Percentiles rank a stretch among this genome's conserved stretches.
These are phyloP conservation scores for Gallinago solitaria DNA, from an alignment of 2,797 vertebrate genomes.

Conservation along the genomic window DNA sequence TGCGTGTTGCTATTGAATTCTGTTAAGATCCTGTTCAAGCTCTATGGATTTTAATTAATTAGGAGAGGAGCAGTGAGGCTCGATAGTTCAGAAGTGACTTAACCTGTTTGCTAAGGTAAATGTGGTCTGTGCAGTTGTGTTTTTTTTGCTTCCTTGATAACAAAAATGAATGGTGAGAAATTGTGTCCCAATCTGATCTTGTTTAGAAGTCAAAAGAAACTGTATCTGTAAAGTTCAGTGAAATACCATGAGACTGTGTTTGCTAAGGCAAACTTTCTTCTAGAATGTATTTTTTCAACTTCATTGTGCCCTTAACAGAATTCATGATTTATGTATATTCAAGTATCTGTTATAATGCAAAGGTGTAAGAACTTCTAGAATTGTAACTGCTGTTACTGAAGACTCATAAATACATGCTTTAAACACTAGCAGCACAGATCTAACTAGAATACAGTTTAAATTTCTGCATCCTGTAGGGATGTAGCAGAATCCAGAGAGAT, in stretches of 20 bases:
- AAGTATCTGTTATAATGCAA: not conserved
- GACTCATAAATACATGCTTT: not conserved
- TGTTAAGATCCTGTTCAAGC: not conserved
- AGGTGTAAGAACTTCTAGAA: not conserved
- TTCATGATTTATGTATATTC: not conserved
- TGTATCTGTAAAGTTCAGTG: not conserved
- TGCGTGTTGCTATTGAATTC: not conserved
- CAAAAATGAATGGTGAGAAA: not conserved
- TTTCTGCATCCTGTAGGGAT: not conserved
- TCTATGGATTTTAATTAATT: not conserved
- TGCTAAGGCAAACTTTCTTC: not conserved
- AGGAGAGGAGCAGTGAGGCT: not conserved
- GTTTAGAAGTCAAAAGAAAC: not conserved
- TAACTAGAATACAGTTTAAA: not conserved
- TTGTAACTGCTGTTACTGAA: not conserved
- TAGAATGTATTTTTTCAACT: not conserved
- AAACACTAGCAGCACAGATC: not conserved
- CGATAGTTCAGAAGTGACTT: not conserved
- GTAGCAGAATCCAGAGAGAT: not conserved
- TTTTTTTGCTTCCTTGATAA: not conserved
- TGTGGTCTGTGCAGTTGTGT: not conserved
- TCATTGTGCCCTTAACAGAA: not conserved
- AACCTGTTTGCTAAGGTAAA: not conserved
- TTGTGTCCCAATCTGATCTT: not conserved
- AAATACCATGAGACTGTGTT: not conserved